phyloP scores from a whole-genome alignment of 2,113 vertebrate genomes.

The Cariama cristata region DNA sequence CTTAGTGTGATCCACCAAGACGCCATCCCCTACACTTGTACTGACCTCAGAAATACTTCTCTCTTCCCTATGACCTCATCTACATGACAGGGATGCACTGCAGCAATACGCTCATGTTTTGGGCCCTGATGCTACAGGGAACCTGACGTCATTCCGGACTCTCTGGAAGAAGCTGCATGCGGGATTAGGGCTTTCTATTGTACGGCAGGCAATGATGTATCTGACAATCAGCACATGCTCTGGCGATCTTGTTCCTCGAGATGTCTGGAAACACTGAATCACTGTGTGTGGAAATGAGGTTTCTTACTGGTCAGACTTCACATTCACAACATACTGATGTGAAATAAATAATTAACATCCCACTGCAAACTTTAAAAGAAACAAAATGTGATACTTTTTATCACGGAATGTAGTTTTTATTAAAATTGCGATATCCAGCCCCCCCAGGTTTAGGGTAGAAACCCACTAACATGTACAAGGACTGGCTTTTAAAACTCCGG shows the following conservation, averaged over 20 bases:
- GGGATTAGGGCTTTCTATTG: neutral
- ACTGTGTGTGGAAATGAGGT: fast-evolving
- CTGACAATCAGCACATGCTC: neutral
- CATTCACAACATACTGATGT: fast-evolving
- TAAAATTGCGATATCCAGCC: neutral
- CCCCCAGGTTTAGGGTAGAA: neutral
- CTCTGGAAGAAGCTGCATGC: neutral
- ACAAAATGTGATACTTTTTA: neutral
- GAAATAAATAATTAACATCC: neutral
- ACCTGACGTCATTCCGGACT: neutral
- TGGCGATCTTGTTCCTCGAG: neutral
- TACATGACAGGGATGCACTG: neutral
- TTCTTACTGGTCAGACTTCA: neutral
- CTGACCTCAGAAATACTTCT: neutral
- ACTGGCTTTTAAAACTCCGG: neutral
- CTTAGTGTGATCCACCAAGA: neutral
- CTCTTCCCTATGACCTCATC: conserved; percentile 30
- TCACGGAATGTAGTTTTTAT: neutral
- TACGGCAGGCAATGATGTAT: neutral
- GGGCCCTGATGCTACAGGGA: neutral
- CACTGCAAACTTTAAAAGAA: neutral
- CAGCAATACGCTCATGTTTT: neutral
- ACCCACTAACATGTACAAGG: neutral
- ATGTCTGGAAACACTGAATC: neutral
- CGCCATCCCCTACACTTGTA: neutral